Conservation (phyloP, 2,113 vertebrate genomes). For the Saccopteryx leptura region DNA sequence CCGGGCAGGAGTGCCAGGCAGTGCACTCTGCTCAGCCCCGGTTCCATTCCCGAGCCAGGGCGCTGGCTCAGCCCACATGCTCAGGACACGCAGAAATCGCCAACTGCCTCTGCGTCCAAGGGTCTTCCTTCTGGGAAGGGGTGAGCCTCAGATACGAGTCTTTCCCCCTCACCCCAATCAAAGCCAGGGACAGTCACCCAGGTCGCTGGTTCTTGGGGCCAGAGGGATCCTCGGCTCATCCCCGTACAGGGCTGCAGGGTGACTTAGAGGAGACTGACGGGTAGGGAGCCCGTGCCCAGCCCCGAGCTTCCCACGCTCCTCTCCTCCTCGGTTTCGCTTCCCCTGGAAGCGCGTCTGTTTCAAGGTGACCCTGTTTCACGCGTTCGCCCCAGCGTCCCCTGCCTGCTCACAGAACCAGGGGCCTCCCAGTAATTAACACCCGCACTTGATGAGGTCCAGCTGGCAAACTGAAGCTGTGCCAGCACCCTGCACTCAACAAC, state of each 20-base stretch:
- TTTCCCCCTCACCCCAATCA: slow-evolving; percentile 1
- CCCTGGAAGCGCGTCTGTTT: slow-evolving; percentile 86
- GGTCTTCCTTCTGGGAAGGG: not conserved
- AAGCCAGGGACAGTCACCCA: not conserved
- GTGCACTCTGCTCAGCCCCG: accelerated
- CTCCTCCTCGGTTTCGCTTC: slow-evolving; percentile 57
- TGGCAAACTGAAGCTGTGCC: slow-evolving; percentile 94
- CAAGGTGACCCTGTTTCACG: slow-evolving; percentile 93
- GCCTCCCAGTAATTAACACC: slow-evolving; percentile 98
- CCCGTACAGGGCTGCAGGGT: not conserved
- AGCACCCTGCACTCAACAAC: slow-evolving; percentile 86
- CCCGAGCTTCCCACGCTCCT: not conserved
- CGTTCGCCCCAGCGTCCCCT: slow-evolving; percentile 90
- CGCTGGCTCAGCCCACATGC: not conserved
- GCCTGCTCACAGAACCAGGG: slow-evolving; percentile 89
- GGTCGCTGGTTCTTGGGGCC: accelerated
- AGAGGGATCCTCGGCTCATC: accelerated
- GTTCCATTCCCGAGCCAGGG: not conserved
- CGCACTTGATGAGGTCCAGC: slow-evolving; percentile 99
- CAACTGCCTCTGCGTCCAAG: not conserved
- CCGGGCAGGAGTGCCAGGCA: not conserved
- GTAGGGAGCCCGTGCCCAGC: not conserved
- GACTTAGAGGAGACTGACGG: slow-evolving; percentile 36
- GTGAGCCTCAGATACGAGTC: not conserved
- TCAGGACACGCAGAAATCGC: not conserved